Base-by-base conservation (phyloP, 2,113 vertebrate species). In the Zonotrichia leucophrys region DNA sequence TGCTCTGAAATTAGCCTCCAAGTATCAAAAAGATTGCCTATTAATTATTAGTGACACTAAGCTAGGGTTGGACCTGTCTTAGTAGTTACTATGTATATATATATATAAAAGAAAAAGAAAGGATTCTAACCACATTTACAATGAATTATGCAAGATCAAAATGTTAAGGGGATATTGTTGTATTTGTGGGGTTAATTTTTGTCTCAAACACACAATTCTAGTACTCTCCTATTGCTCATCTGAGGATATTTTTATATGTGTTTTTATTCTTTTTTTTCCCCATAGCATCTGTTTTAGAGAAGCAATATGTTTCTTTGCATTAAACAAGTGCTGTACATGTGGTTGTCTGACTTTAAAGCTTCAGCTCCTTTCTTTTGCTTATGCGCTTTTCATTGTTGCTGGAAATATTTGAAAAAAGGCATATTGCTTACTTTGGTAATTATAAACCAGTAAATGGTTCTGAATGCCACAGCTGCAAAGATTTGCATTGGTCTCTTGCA, bases 391-490 rank as follows among this genome's bases (percentile, higher is more conserved):
- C 42, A 78, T 41, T 20, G 12, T 58, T 88, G 60, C 55, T 86
- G 85, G 69, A 94, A 93, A 90, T 88, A 92, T 84, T 69, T 94
- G 89, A 69, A 70, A 94, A 83, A 92, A 94, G 24, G 5, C 91
- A 78, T 81, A 81, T 84, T 91, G 83, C 59, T 79, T 95, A 41
- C 46, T 83, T 96, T 13, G 12, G 68, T 77, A 83, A 83, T 86
- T 89, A 75, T 82, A 92, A 93, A 93, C 56, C 53, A 81, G 56
- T 59, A 92, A 93, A 86, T 68, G 4, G 41, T 83, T 84, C 55
- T 73, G 75, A 80, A 90, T 86, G 46, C 27, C 3, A 8, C 30
- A 86, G 82, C 31, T 80, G 83, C 47, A 70, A 95, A 91, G 46
- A 73, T 77, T 74, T 91, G 28, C 17, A 35, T 75, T 69, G 76